These are phyloP conservation scores for Pseudomyrmex dendroicus DNA, from an alignment of 1,140 invertebrate genomes.

Conservation along the genomic window DNA sequence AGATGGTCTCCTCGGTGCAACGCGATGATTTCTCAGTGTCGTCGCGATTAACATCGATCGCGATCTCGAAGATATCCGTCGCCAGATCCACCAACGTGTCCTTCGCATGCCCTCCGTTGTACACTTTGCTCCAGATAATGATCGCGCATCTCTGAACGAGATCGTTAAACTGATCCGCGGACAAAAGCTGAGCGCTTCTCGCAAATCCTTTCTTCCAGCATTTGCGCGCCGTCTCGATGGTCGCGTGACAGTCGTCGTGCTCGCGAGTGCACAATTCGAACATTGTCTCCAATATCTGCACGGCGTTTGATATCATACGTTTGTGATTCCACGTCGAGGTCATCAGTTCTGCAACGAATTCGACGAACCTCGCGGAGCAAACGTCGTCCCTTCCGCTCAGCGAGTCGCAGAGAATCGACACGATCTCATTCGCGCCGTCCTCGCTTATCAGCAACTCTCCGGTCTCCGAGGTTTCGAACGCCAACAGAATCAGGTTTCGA, in stretches of 20 bases:
- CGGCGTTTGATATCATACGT: constrained; percentile 57
- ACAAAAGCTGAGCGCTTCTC: constrained; percentile 57
- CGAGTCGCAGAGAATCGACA: constrained; percentile 79
- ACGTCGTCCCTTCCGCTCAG: constrained; percentile 59
- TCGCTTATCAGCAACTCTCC: constrained; percentile 85
- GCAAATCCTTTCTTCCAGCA: constrained; percentile 68
- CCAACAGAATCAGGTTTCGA: constrained; percentile 73
- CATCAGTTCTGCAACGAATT: constrained; percentile 72
- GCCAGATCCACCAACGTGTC: constrained; percentile 77
- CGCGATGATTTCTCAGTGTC: constrained; percentile 3
- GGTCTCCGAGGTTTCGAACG: constrained; percentile 72
- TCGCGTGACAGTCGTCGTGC: constrained; percentile 18
- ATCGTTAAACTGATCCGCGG: constrained; percentile 61
- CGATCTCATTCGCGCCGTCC: constrained; percentile 83
- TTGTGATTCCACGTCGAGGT: constrained; percentile 72
- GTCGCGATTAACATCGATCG: constrained; percentile 71
- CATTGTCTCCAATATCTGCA: constrained; percentile 76
- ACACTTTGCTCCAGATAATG: constrained; percentile 74
- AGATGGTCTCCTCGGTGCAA: constrained; percentile 66
- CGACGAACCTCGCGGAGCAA: constrained; percentile 60
- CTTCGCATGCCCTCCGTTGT: constrained; percentile 72
- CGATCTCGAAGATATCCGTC: constrained; percentile 81
- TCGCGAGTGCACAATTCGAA: constrained; percentile 72
- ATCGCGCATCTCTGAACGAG: constrained; percentile 69
- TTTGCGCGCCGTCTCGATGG: constrained; percentile 47